These are phyloP conservation scores for Elgaria multicarinata DNA, from an alignment of 2,113 vertebrate genomes.

Conservation along the genomic window DNA sequence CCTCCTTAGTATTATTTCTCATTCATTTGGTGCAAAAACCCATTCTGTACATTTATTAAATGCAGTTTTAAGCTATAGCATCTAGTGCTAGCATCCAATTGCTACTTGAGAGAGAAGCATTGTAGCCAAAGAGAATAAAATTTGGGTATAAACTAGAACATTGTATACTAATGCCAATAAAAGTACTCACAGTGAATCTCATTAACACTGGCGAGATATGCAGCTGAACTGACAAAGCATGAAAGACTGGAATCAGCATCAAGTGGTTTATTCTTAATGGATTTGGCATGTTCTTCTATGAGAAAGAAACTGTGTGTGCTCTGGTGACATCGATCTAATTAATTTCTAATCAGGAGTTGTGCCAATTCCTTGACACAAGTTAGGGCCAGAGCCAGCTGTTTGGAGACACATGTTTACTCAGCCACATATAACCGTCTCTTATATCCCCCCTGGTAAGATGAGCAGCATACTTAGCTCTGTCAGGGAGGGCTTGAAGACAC, in stretches of 20 bases:
- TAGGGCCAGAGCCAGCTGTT: constrained; percentile 48
- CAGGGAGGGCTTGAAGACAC: background rate
- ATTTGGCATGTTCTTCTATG: constrained; percentile 44
- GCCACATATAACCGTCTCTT: background rate
- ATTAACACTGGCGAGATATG: constrained; percentile 5
- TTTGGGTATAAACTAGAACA: constrained; percentile 21
- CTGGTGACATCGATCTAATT: constrained; percentile 58
- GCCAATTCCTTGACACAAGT: constrained; percentile 54
- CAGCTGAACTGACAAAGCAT: constrained; percentile 46
- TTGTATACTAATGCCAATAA: constrained; percentile 8
- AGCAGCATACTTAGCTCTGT: constrained; percentile 6
- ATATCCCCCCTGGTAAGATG: constrained; percentile 31
- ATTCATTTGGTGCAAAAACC: background rate
- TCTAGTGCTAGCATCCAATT: background rate
- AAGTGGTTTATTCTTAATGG: constrained; percentile 44
- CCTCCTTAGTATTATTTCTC: background rate
- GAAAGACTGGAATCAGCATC: constrained; percentile 36
- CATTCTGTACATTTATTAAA: background rate
- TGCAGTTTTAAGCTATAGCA: background rate
- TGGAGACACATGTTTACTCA: constrained; percentile 42
- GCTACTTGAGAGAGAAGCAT: background rate
- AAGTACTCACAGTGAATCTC: constrained; percentile 16
- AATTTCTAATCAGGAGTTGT: constrained; percentile 53
- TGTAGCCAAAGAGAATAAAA: background rate
- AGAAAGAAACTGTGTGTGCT: constrained; percentile 42